Percentiles rank a stretch among this genome's conserved stretches.
phyloP scores from a whole-genome alignment of 2,797 vertebrate species.

The Pangasius krempfi region DNA sequence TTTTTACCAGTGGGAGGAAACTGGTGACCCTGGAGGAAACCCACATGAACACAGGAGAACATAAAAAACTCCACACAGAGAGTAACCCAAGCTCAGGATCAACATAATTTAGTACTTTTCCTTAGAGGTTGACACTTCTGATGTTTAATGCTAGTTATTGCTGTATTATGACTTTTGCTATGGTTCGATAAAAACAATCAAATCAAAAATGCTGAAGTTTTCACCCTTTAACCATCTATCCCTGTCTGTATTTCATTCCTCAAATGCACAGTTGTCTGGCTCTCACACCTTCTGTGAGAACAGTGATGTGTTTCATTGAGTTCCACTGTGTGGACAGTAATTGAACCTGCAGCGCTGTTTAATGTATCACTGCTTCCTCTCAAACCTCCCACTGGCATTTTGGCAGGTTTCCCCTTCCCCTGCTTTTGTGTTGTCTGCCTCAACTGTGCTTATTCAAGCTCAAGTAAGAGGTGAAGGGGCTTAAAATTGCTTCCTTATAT shows the following conservation, averaged over 20 bases:
- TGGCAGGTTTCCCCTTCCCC: slow-evolving; percentile 32
- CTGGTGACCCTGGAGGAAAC: background rate
- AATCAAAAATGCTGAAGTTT: background rate
- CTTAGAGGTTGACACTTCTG: background rate
- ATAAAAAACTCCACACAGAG: background rate
- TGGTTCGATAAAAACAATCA: background rate
- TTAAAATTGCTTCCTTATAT: slow-evolving; percentile 37
- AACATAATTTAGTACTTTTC: background rate
- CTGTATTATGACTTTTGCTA: background rate
- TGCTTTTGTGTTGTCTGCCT: slow-evolving; percentile 28
- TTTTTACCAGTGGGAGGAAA: background rate
- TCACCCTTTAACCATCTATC: background rate
- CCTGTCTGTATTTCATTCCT: background rate
- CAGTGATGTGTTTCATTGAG: slow-evolving; percentile 2
- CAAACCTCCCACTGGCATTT: slow-evolving; percentile 33
- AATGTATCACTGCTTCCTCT: slow-evolving; percentile 31
- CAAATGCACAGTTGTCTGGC: background rate
- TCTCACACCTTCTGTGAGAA: background rate
- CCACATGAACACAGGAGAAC: background rate
- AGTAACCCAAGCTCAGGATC: background rate
- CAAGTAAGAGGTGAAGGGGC: slow-evolving; percentile 15
- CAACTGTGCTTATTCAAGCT: slow-evolving; percentile 23
- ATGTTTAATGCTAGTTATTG: background rate
- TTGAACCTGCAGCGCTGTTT: slow-evolving; percentile 31
- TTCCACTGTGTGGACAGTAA: slow-evolving; percentile 12